Evolutionary conservation across 2,113 vertebrate genomes (phyloP).

Genomic region (Prunella fulvescens): DNA sequence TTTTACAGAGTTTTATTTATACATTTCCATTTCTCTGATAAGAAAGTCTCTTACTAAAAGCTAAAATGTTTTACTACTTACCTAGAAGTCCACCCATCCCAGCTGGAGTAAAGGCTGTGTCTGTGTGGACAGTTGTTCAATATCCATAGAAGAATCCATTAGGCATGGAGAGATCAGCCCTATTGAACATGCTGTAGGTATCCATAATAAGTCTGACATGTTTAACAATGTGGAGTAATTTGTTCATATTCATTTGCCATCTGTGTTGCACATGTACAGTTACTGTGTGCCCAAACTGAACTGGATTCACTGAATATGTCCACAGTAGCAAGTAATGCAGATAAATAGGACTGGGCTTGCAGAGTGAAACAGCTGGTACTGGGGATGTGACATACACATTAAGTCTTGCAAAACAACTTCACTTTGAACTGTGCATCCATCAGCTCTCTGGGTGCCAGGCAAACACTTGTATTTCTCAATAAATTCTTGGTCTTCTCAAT

Average conservation of each 20-base stretch:
- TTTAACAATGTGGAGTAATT: neutral
- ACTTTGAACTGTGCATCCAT: neutral
- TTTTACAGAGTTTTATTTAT: neutral
- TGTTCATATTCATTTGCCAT: slow-evolving; percentile 2
- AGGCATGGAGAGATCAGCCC: neutral
- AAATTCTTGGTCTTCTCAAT: neutral
- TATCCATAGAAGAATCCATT: neutral
- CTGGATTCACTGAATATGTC: neutral
- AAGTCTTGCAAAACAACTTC: neutral
- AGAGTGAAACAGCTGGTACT: neutral
- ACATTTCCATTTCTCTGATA: neutral
- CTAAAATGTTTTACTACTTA: neutral
- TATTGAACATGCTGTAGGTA: neutral
- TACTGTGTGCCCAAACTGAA: neutral
- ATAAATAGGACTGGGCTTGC: neutral
- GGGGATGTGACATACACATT: neutral
- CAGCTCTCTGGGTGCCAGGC: neutral
- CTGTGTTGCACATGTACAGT: neutral
- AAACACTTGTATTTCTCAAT: neutral
- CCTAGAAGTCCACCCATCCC: neutral
- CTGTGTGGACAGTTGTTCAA: neutral
- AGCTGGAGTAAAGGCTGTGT: neutral
- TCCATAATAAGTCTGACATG: neutral
- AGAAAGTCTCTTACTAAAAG: neutral
- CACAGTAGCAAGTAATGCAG: neutral